Evolutionary conservation across 2,888 invertebrate species (phyloP), one percentile per base, ranked within the genome.

Genomic region (Andrena bucephala): DNA sequence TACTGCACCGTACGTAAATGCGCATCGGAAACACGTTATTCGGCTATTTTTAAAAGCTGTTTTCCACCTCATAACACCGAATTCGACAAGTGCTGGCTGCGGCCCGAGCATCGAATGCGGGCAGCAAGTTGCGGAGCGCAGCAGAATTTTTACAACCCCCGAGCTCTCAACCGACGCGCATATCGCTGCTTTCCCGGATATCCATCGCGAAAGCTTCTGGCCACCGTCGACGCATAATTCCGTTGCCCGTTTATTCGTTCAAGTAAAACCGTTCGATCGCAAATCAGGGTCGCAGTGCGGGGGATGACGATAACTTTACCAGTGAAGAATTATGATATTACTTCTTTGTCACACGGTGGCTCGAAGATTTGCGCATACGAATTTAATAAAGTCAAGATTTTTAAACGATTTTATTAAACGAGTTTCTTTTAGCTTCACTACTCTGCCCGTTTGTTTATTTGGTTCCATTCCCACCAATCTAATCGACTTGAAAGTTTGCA

Each of bases 41-140:
- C 81, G 74, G 81, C 73, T 77, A 84, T 81, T 86, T 84, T 86
- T 81, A 78, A 76, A 86, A 86, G 70, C 76, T 78, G 84, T 84
- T 86, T 86, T 86, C 84, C 84, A 86, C 81, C 84, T 84, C 84
- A 74, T 84, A 84, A 81, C 76, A 48, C 81, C 57, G 84, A 86
- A 81, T 86, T 81, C 86, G 81, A 86, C 84, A 81, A 86, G 77
- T 81, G 77, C 71, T 62, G 71, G 80, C 66, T 62, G 50, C 31
- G n/a, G 57, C 68, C 50, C 66, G 50, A 77, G 52, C 68, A 50
- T 81, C 76, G 72, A 77, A 81, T 77, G 81, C 83, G 57, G 65
- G 66, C 36, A 57, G 54, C 73, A 81, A 81, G 60, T 74, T 74
- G 86, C 85, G 68, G 29, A 69, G 77, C 83, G 77, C 70, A 77